These are phyloP conservation scores for Eptesicus fuscus DNA, from an alignment of 2,113 vertebrate genomes.

Conservation along the genomic window DNA sequence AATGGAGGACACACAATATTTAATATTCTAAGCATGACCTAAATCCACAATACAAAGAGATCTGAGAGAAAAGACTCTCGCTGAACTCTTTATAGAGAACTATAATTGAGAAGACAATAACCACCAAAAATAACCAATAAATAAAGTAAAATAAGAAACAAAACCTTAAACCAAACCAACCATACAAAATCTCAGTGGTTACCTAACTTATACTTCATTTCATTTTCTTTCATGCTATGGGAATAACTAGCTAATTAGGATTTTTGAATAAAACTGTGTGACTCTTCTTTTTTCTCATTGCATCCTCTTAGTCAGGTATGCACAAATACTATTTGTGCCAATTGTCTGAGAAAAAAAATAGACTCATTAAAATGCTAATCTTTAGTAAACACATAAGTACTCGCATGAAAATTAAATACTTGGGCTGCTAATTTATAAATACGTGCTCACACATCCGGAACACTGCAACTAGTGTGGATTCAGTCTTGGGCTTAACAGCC, in stretches of 20 bases:
- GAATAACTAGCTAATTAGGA: constrained; percentile 41
- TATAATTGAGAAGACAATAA: constrained; percentile 27
- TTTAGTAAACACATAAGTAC: constrained; percentile 67
- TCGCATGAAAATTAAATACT: constrained; percentile 72
- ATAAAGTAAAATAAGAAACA: not conserved
- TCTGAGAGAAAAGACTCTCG: constrained; percentile 18
- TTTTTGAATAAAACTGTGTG: constrained; percentile 60
- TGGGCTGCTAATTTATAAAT: constrained; percentile 58
- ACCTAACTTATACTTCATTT: constrained; percentile 9
- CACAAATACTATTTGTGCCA: constrained; percentile 58
- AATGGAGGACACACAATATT: constrained; percentile 45
- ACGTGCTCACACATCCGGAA: constrained; percentile 67
- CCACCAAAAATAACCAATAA: constrained; percentile 24
- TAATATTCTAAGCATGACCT: constrained; percentile 18
- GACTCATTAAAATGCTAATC: constrained; percentile 71
- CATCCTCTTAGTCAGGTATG: constrained; percentile 54
- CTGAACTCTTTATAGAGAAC: not conserved
- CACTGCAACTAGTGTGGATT: constrained; percentile 61
- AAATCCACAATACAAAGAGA: not conserved
- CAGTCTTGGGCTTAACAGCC: constrained; percentile 58
- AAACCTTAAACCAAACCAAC: not conserved
- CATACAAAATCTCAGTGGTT: constrained; percentile 28
- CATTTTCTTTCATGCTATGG: constrained; percentile 46
- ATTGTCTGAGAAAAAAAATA: constrained; percentile 56
- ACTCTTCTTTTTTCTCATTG: not conserved